Evolutionary conservation across 1,140 invertebrate species (phyloP).

Genomic region (Mya arenaria): DNA sequence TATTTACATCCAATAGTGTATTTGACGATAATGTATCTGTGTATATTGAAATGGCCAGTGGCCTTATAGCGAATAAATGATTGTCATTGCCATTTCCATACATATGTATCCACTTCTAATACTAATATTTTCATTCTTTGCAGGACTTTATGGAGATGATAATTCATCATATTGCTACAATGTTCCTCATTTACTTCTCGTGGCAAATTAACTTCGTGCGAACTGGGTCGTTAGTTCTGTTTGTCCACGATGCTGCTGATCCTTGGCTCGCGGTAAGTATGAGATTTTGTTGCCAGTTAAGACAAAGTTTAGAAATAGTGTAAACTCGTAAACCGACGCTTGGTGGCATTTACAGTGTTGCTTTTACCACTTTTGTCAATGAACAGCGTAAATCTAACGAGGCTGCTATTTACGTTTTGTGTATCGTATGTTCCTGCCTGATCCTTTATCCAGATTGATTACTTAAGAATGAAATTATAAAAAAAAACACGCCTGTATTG

Average conservation of each 20-base stretch:
- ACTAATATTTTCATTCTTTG: too few relatives aligned
- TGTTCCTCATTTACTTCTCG: constrained; percentile 93
- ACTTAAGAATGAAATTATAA: too few relatives aligned
- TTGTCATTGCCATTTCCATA: neutral
- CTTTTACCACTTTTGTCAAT: neutral
- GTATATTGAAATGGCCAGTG: neutral
- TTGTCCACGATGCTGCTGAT: constrained; percentile 97
- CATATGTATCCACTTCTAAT: neutral
- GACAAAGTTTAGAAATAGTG: neutral
- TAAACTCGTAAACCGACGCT: neutral
- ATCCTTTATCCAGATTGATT: neutral
- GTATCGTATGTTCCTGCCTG: neutral
- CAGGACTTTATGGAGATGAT: constrained; percentile 99
- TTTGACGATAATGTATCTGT: neutral
- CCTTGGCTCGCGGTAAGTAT: constrained; percentile 93
- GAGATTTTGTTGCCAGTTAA: too few relatives aligned
- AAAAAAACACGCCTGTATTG: too few relatives aligned
- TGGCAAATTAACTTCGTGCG: constrained; percentile 87
- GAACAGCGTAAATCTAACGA: neutral
- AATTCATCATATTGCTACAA: constrained; percentile 96
- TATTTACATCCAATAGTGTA: neutral
- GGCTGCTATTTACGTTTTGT: neutral
- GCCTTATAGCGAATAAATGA: neutral
- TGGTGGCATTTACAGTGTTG: neutral
- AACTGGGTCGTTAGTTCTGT: constrained; percentile 94